Evolutionary conservation across 1,140 invertebrate species (phyloP).

Genomic region (Rhysida immarginata): DNA sequence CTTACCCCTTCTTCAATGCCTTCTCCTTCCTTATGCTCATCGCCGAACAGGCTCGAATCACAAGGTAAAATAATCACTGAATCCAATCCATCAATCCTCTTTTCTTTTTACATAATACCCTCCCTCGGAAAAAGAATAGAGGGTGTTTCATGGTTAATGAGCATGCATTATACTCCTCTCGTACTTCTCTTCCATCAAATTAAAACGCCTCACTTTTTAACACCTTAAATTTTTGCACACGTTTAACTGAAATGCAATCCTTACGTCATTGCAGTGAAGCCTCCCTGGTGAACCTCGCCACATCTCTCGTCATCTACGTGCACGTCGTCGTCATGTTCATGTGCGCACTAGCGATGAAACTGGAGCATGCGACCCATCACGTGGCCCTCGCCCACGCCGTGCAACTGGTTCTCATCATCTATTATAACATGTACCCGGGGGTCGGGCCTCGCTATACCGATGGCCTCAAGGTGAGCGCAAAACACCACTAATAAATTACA

Average conservation of each 20-base stretch:
- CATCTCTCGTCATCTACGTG: not conserved
- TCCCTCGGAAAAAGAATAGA: too few species aligned
- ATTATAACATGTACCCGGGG: not conserved
- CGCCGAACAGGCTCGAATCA: not conserved
- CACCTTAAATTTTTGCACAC: too few species aligned
- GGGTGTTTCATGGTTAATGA: too few species aligned
- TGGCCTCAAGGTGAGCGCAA: not conserved
- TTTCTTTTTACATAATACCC: too few species aligned
- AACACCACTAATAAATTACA: too few species aligned
- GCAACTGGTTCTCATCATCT: not conserved
- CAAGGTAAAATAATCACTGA: not conserved
- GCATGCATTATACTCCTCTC: too few species aligned
- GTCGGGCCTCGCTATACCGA: not conserved
- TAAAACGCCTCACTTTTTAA: too few species aligned
- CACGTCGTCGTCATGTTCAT: conserved; percentile 4
- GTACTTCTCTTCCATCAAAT: too few species aligned
- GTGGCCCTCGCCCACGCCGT: not conserved
- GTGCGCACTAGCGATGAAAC: conserved; percentile 2
- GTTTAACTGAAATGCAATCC: too few species aligned
- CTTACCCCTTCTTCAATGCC: conserved; percentile 1
- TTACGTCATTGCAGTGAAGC: not conserved
- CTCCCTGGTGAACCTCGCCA: not conserved
- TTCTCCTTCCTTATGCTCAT: conserved; percentile 1
- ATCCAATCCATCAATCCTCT: too few species aligned
- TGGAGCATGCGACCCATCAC: not conserved